phyloP scores from a whole-genome alignment of 2,113 vertebrate species.

The Camarhynchus parvulus region DNA sequence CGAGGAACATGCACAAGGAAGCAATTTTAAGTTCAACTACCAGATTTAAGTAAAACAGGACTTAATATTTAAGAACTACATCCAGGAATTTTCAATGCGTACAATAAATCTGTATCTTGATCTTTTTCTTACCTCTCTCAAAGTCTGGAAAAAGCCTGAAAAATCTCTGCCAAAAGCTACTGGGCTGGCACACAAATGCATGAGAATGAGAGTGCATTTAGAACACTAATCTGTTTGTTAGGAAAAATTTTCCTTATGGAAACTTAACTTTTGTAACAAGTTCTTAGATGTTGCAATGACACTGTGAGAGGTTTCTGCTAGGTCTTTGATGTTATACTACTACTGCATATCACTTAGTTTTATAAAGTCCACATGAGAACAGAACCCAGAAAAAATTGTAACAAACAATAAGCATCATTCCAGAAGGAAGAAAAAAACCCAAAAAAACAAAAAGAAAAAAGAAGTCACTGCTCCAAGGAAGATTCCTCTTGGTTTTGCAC shows the following conservation, averaged over 20 bases:
- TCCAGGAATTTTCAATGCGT: neutral
- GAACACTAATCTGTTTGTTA: neutral
- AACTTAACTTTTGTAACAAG: neutral
- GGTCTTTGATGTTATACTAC: neutral
- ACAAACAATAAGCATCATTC: neutral
- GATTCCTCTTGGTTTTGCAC: neutral
- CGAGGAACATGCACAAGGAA: neutral
- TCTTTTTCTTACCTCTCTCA: neutral
- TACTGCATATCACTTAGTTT: neutral
- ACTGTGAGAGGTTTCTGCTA: neutral
- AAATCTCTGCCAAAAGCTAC: neutral
- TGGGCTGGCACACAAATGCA: neutral
- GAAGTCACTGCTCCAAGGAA: neutral
- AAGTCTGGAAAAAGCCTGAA: neutral
- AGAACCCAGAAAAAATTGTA: neutral
- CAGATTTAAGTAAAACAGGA: neutral
- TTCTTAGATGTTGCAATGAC: neutral
- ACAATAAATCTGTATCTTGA: neutral
- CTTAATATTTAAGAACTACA: neutral
- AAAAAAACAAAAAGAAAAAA: neutral
- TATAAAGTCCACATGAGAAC: neutral
- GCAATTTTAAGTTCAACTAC: neutral
- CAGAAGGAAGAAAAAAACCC: accelerated
- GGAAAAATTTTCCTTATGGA: neutral
- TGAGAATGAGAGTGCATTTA: neutral